Evolutionary conservation across 2,888 invertebrate species (phyloP).

Genomic region (Corythucha ciliata): DNA sequence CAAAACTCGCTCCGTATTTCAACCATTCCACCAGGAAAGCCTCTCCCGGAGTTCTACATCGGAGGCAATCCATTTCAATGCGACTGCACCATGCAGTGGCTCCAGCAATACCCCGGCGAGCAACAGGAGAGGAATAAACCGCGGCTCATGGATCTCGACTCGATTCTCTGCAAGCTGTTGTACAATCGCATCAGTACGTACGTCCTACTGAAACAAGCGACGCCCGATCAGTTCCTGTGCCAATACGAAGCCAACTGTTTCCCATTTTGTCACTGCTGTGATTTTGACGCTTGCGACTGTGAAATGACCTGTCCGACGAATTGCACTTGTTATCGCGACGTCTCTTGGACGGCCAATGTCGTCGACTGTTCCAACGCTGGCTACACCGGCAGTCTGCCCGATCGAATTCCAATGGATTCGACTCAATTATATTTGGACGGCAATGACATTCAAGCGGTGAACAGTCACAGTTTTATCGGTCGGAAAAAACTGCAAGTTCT

Average conservation of each 20-base stretch:
- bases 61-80: conserved; percentile 79
- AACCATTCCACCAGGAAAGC: conserved; percentile 59
- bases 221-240: conserved; percentile 73
- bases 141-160: conserved; percentile 69
- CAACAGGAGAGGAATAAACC: conserved; percentile 70
- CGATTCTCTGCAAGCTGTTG: conserved; percentile 69
- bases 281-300: conserved; percentile 85
- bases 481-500: conserved; percentile 66
- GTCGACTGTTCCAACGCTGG: conserved; percentile 70
- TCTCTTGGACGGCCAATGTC: conserved; percentile 76
- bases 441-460: conserved; percentile 63
- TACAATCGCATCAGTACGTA: conserved; percentile 65
- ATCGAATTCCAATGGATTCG: conserved; percentile 81
- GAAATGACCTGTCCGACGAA: conserved; percentile 83
- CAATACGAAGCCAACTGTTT: conserved; percentile 78
- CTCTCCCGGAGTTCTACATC: conserved; percentile 71
- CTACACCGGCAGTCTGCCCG: conserved; percentile 60
- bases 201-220: conserved; percentile 66
- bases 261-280: conserved; percentile 79
- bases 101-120: conserved; percentile 65
- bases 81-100: conserved; percentile 86
- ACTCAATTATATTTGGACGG: conserved; percentile 81
- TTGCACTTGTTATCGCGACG: conserved; percentile 82
- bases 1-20: conserved; percentile 67
- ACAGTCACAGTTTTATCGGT: conserved; percentile 77